phyloP scores from a whole-genome alignment of 2,797 vertebrate species.

The Leucoraja ocellata region DNA sequence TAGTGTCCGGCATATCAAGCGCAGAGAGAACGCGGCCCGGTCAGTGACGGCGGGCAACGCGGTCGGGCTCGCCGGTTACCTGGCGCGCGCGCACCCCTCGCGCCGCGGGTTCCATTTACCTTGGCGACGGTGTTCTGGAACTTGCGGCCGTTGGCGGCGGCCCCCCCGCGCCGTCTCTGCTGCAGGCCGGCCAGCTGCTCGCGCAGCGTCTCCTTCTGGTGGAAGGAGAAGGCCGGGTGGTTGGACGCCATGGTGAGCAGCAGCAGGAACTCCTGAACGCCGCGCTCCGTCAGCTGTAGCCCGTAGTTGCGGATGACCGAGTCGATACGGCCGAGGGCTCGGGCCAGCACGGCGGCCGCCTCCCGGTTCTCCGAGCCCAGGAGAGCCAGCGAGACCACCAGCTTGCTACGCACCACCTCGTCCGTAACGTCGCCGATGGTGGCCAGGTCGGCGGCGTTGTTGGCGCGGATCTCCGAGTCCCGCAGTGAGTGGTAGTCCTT shows the following conservation, averaged over 20 bases:
- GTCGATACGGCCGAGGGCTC: slow-evolving; percentile 74
- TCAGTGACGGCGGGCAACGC: no score
- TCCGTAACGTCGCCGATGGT: slow-evolving; percentile 67
- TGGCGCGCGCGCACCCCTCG: background rate
- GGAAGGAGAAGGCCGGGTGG: slow-evolving; percentile 87
- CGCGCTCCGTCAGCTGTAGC: slow-evolving; percentile 45
- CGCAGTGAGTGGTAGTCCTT: slow-evolving; percentile 76
- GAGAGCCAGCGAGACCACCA: slow-evolving; percentile 80
- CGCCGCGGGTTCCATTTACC: background rate
- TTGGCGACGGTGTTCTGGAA: background rate
- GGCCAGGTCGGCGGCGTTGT: slow-evolving; percentile 57
- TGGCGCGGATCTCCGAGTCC: slow-evolving; percentile 73
- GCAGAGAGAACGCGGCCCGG: no score
- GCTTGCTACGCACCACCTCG: slow-evolving; percentile 72
- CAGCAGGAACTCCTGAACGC: slow-evolving; percentile 71
- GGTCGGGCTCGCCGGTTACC: no score
- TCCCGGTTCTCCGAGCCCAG: slow-evolving; percentile 85
- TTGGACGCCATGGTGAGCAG: slow-evolving; percentile 88
- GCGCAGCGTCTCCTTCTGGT: slow-evolving; percentile 78
- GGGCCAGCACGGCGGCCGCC: slow-evolving; percentile 77
- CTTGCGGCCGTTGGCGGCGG: background rate
- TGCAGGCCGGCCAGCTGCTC: slow-evolving; percentile 71
- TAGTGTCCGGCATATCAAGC: no score
- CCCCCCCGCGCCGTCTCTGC: slow-evolving; percentile 47
- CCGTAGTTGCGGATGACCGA: slow-evolving; percentile 59